phyloP scores from a whole-genome alignment of 2,797 vertebrate genomes.

The Sebastes elongatus region DNA sequence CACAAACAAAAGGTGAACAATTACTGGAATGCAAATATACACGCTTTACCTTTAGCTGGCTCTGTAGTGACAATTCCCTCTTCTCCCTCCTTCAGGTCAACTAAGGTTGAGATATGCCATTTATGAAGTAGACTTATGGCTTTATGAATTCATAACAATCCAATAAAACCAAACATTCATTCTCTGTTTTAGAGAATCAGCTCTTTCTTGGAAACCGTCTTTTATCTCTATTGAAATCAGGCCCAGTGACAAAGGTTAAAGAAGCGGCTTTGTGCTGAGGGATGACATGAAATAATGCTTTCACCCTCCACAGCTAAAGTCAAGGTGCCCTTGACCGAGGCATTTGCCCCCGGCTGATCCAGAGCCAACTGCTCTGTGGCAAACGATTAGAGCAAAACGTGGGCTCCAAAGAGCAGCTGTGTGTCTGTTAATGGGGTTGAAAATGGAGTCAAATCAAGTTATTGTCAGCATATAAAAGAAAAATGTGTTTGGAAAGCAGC shows the following conservation, averaged over 20 bases:
- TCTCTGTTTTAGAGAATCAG: background rate
- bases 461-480: background rate
- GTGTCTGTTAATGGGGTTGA: background rate
- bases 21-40: background rate
- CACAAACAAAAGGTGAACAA: background rate
- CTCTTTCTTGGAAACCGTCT: background rate
- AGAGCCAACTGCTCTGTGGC: background rate
- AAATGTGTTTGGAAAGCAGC: background rate
- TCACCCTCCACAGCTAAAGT: constrained; percentile 20
- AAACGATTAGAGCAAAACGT: background rate
- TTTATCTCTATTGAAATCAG: constrained; percentile 1
- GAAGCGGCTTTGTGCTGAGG: constrained; percentile 12
- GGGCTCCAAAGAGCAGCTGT: background rate
- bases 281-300: constrained; percentile 25
- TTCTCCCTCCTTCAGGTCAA: background rate
- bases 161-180: background rate
- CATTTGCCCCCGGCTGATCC: constrained; percentile 8
- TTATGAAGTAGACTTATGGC: background rate
- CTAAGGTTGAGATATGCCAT: background rate
- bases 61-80: background rate
- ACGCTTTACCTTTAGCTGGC: background rate
- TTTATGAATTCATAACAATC: background rate
- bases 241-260: constrained; percentile 20
- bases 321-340: constrained; percentile 50
- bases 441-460: background rate